Conservation (phyloP, 2,113 vertebrate genomes). For the Hippopotamus amphibius region DNA sequence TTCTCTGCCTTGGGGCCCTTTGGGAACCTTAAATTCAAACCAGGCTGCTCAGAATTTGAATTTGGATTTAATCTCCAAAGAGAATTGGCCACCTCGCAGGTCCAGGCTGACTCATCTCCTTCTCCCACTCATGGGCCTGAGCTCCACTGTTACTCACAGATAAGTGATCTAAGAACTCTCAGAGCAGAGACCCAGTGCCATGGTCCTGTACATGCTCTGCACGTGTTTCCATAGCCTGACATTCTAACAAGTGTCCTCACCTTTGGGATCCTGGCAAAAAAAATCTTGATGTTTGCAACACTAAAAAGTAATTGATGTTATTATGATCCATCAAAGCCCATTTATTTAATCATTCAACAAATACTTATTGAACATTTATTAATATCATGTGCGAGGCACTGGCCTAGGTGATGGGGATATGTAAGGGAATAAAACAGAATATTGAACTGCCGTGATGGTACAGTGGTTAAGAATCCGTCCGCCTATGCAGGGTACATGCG, state of each 20-base stretch:
- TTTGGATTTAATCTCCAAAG: slow-evolving; percentile 22
- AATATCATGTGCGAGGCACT: background rate
- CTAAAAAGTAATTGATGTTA: slow-evolving; percentile 39
- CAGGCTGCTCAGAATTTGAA: background rate
- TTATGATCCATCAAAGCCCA: background rate
- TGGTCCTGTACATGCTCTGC: background rate
- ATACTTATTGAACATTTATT: background rate
- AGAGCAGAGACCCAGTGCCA: background rate
- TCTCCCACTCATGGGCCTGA: background rate
- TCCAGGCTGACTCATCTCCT: background rate
- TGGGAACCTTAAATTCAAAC: background rate
- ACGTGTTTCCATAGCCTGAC: background rate
- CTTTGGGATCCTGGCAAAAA: slow-evolving; percentile 10
- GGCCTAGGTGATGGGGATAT: background rate
- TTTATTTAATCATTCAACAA: slow-evolving; percentile 16
- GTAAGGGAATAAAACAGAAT: background rate
- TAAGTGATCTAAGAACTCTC: background rate
- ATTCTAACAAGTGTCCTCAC: background rate
- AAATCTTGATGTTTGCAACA: background rate
- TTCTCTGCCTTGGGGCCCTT: background rate
- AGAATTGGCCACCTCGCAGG: background rate
- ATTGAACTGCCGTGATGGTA: too few species aligned
- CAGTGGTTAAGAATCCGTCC: too few species aligned
- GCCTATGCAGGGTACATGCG: too few species aligned
- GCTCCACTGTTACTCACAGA: background rate